phyloP scores from a whole-genome alignment of 2,113 vertebrate species.

The Nibea coibor region DNA sequence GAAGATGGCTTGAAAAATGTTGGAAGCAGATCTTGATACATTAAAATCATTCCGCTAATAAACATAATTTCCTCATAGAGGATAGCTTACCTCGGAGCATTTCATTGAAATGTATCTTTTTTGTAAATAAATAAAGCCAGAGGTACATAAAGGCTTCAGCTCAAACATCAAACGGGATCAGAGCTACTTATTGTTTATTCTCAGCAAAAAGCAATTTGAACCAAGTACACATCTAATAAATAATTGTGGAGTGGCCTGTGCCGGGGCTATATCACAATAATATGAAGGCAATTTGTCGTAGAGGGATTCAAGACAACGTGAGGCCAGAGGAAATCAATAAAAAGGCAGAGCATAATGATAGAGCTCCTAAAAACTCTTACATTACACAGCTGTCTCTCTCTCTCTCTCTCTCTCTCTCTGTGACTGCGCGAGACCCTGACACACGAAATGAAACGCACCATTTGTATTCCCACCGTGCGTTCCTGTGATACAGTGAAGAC shows the following conservation, averaged over 20 bases:
- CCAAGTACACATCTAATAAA: constrained; percentile 60
- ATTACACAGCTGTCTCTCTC: constrained; percentile 49
- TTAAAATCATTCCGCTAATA: not conserved
- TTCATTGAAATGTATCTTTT: constrained; percentile 25
- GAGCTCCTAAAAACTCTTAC: constrained; percentile 69
- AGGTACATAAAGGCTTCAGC: constrained; percentile 25
- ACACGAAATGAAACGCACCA: constrained; percentile 59
- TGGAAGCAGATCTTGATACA: not conserved
- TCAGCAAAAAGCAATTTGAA: constrained; percentile 63
- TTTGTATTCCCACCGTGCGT: constrained; percentile 53
- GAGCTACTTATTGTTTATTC: constrained; percentile 54
- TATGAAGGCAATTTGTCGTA: constrained; percentile 71
- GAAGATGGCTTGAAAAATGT: not conserved
- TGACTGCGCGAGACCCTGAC: constrained; percentile 60
- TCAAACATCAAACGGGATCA: constrained; percentile 51
- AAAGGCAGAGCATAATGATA: constrained; percentile 67
- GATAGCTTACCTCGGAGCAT: not conserved
- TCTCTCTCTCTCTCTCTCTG: constrained; percentile 50
- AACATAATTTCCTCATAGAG: not conserved
- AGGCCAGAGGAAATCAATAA: constrained; percentile 74
- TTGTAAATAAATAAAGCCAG: constrained; percentile 24
- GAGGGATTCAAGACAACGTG: constrained; percentile 53
- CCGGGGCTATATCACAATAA: constrained; percentile 59
- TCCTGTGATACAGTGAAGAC: constrained; percentile 29
- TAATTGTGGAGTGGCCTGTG: constrained; percentile 55